A percentile compares a stretch with the other conserved stretches of the same genome.
phyloP scores from a whole-genome alignment of 2,888 invertebrate species.

The Synergus gifuensis region DNA sequence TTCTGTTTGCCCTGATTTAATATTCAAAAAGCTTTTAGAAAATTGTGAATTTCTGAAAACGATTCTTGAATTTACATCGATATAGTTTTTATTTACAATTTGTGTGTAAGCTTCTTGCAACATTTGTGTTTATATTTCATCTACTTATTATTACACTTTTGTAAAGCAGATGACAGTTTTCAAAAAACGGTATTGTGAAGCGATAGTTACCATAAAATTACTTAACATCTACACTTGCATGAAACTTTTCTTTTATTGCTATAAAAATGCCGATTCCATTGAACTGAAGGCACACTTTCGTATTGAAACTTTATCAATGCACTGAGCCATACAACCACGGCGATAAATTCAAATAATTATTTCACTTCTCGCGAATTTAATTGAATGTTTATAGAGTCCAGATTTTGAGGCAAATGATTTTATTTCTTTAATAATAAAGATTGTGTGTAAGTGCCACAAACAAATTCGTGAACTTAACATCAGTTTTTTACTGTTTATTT shows the following conservation, averaged over 20 bases:
- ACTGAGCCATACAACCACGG: neutral
- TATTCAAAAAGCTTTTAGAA: neutral
- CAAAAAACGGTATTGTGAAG: conserved; percentile 4
- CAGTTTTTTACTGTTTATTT: neutral
- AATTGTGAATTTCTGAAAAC: neutral
- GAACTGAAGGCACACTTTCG: neutral
- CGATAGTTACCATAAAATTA: conserved; percentile 23
- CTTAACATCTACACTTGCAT: neutral
- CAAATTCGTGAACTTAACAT: neutral
- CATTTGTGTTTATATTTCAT: neutral
- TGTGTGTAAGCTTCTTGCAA: neutral
- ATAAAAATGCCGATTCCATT: conserved; percentile 33
- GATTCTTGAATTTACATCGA: neutral
- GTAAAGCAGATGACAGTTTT: neutral
- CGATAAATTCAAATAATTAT: conserved; percentile 24
- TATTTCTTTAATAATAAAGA: neutral
- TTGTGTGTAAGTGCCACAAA: neutral
- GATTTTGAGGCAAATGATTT: conserved; percentile 4
- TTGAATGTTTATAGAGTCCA: conserved; percentile 22
- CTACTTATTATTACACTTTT: neutral
- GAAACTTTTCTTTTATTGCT: conserved; percentile 13
- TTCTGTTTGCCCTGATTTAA: neutral
- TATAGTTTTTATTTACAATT: neutral
- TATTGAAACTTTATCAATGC: conserved; percentile 24
- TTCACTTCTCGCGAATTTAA: conserved; percentile 2